Conservation (phyloP, 2,888 invertebrate genomes). For the Strigamia transsilvanica region DNA sequence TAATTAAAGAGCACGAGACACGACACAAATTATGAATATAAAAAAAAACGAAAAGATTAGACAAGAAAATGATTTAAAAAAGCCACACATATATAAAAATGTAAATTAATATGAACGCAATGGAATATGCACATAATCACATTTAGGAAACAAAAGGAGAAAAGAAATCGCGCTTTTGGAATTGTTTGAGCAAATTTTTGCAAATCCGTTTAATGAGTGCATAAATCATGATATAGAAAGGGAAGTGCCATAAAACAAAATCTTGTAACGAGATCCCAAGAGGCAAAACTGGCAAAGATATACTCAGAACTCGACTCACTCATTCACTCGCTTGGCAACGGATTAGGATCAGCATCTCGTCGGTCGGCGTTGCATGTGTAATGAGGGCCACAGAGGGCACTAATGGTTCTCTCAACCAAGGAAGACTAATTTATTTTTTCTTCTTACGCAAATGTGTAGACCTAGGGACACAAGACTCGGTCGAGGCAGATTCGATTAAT, state of each 20-base stretch:
- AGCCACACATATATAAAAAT: neutral
- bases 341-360: conserved; percentile 47
- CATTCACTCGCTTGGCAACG: conserved; percentile 22
- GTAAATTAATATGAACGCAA: neutral
- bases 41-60: neutral
- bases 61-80: conserved; percentile 5
- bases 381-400: conserved; percentile 49
- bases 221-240: conserved; percentile 15
- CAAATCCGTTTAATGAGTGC: conserved; percentile 38
- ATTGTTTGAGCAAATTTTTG: conserved; percentile 17
- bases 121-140: conserved; percentile 27
- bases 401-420: conserved; percentile 38
- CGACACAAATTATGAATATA: conserved; percentile 5
- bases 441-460: conserved; percentile 4
- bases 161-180: neutral
- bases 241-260: conserved; percentile 12
- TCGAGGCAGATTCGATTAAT: conserved; percentile 46
- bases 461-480: conserved; percentile 42
- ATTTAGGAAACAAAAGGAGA: neutral
- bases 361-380: conserved; percentile 28
- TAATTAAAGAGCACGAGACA: conserved; percentile 34
- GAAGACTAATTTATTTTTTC: conserved; percentile 48
- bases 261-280: neutral
- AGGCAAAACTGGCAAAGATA: conserved; percentile 10
- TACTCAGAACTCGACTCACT: conserved; percentile 18